Evolutionary conservation across 2,113 vertebrate species (phyloP).

Genomic region (Psammodynastes pulverulentus): DNA sequence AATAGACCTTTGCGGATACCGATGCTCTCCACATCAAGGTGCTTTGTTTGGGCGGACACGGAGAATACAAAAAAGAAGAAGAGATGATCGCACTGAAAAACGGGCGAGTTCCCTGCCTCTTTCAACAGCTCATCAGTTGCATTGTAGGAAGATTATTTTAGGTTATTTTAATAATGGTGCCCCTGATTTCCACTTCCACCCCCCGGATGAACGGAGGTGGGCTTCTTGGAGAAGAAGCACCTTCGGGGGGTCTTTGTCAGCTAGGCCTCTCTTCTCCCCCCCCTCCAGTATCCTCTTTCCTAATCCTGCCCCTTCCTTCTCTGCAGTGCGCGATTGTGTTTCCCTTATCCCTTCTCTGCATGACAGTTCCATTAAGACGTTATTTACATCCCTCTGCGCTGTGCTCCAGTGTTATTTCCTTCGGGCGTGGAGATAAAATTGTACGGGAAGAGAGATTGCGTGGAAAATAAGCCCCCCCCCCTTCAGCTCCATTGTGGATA

Average conservation of each 20-base stretch:
- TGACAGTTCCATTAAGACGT: constrained; percentile 20
- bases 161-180: not conserved
- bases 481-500: not conserved
- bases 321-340: too few species aligned
- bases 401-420: constrained; percentile 41
- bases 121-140: not conserved
- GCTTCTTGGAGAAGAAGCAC: too few species aligned
- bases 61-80: not conserved
- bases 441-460: constrained; percentile 47
- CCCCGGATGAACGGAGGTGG: not conserved
- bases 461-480: constrained; percentile 25
- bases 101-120: not conserved
- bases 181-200: not conserved
- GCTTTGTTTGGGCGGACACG: not conserved
- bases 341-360: not conserved
- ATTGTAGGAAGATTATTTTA: not conserved
- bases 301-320: not conserved
- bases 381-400: constrained; percentile 44
- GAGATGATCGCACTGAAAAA: not conserved
- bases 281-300: not conserved
- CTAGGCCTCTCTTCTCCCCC: too few species aligned
- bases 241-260: not conserved
- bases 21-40: too few species aligned
- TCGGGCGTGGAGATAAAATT: constrained; percentile 29
- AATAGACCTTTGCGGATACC: too few species aligned